A percentile compares a stretch with the other conserved stretches of the same genome.
Evolutionary conservation across 2,797 vertebrate genomes (phyloP).

Genomic region (Amphiprion clarkii): DNA sequence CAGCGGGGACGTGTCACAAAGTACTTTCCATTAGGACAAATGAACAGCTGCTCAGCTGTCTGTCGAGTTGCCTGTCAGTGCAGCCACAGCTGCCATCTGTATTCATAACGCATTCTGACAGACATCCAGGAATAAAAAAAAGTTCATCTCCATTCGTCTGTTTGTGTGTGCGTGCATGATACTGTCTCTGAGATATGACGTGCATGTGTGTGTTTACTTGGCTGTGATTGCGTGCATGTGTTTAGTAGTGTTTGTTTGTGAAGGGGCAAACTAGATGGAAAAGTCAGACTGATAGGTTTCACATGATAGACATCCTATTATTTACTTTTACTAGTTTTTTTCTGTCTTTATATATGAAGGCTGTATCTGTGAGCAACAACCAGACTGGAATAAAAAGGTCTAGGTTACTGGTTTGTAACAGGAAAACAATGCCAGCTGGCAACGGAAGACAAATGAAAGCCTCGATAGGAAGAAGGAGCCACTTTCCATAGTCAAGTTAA

Average conservation of each 20-base stretch:
- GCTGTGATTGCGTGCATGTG: neutral
- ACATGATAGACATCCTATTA: neutral
- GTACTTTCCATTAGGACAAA: conserved; percentile 88
- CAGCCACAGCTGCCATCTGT: conserved; percentile 78
- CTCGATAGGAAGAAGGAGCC: conserved; percentile 55
- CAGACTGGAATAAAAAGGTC: conserved; percentile 16
- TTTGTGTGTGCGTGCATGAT: neutral
- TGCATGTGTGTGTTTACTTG: conserved; percentile 33
- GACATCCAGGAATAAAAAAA: conserved; percentile 77
- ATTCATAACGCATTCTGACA: conserved; percentile 90
- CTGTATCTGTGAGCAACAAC: neutral
- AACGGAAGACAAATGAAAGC: conserved; percentile 62
- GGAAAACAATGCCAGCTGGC: conserved; percentile 68
- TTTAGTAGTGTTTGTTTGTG: conserved; percentile 6
- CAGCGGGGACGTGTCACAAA: conserved; percentile 65
- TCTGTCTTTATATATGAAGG: neutral
- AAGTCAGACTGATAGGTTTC: neutral
- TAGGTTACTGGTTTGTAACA: conserved; percentile 48
- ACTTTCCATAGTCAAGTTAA: conserved; percentile 64
- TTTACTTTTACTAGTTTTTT: neutral
- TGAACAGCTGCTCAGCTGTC: conserved; percentile 90
- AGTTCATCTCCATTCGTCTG: conserved; percentile 43
- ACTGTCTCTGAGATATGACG: neutral
- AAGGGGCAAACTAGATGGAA: conserved; percentile 3
- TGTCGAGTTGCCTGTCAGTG: conserved; percentile 74